Evolutionary conservation across 2,797 vertebrate species (phyloP).

Genomic region (Hemibagrus guttatus): DNA sequence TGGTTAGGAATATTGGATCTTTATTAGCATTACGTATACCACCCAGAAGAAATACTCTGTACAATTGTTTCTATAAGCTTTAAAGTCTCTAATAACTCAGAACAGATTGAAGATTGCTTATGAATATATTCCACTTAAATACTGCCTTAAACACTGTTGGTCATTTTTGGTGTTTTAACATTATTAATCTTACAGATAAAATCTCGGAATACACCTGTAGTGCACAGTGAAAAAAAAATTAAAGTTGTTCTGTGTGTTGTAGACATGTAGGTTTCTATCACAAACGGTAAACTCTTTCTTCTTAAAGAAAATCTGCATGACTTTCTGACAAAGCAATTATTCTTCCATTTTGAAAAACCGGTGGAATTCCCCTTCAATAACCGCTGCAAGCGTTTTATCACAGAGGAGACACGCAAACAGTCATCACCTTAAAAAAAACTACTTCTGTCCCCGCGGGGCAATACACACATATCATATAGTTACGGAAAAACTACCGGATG

Average conservation of each 20-base stretch:
- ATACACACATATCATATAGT: constrained; percentile 16
- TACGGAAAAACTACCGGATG: constrained; percentile 15
- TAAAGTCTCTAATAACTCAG: not conserved
- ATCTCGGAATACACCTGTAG: not conserved
- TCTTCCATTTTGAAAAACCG: not conserved
- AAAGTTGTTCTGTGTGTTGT: not conserved
- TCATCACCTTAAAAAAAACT: not conserved
- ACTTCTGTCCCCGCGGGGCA: not conserved
- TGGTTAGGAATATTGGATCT: not conserved
- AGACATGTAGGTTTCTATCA: not conserved
- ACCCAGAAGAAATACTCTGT: not conserved
- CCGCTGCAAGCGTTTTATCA: constrained; percentile 16
- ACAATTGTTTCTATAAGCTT: not conserved
- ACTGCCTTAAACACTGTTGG: not conserved
- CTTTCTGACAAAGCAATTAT: constrained; percentile 33
- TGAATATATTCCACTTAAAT: not conserved
- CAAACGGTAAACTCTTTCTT: not conserved
- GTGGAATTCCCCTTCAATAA: constrained; percentile 27
- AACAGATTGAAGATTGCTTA: not conserved
- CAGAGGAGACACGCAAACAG: not conserved
- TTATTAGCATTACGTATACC: not conserved
- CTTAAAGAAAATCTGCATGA: constrained; percentile 8
- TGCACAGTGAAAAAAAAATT: not conserved
- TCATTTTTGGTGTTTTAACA: not conserved
- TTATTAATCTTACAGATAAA: not conserved